These are phyloP conservation scores for Melopsittacus undulatus DNA, from an alignment of 2,797 vertebrate genomes.

Conservation along the genomic window DNA sequence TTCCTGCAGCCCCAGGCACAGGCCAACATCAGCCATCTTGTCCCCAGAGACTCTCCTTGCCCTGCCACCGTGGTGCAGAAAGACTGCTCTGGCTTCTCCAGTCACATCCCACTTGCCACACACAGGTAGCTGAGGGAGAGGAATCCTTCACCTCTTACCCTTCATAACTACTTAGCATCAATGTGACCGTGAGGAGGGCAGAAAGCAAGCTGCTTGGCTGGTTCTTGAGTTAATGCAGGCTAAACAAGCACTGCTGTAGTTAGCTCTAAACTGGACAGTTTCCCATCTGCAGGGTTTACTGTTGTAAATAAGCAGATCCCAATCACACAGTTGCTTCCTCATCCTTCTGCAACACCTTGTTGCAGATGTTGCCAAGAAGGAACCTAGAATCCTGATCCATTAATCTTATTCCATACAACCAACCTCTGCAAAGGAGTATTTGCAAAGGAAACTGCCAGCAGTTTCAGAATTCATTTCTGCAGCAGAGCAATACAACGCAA, in stretches of 20 bases:
- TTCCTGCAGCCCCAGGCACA: not conserved
- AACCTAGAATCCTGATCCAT: not conserved
- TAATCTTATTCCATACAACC: not conserved
- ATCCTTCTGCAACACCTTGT: not conserved
- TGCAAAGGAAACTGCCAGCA: not conserved
- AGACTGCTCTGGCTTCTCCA: not conserved
- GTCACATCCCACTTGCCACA: not conserved
- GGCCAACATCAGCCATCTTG: not conserved
- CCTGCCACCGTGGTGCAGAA: fast-evolving
- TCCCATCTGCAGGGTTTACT: not conserved
- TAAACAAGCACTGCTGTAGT: not conserved
- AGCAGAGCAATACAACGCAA: not conserved
- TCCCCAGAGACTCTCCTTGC: not conserved
- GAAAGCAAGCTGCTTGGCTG: not conserved
- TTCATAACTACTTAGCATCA: not conserved
- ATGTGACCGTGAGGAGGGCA: fast-evolving
- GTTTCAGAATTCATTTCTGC: not conserved
- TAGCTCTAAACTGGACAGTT: not conserved
- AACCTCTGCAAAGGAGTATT: not conserved
- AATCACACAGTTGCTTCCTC: not conserved
- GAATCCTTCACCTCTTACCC: not conserved
- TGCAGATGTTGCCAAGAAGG: not conserved
- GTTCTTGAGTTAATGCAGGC: not conserved
- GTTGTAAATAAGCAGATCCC: not conserved
- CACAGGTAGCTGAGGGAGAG: not conserved